Percentiles rank a stretch among this genome's conserved stretches.
phyloP scores from a whole-genome alignment of 2,797 vertebrate genomes.

The Rhabdophis nuchalis region DNA sequence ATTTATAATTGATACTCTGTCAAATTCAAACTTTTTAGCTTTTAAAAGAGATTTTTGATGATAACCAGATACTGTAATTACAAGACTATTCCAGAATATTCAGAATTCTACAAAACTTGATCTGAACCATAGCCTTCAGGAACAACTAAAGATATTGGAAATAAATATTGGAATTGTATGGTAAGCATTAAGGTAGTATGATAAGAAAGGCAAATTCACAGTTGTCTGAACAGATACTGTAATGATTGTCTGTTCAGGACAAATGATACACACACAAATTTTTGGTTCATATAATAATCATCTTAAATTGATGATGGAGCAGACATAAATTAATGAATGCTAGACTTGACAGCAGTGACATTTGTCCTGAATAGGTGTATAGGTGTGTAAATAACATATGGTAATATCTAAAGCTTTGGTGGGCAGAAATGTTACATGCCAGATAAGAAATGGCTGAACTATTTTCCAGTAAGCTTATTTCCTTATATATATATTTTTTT shows the following conservation, averaged over 20 bases:
- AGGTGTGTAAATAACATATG: not conserved
- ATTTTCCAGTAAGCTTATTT: not conserved
- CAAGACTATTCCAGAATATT: not conserved
- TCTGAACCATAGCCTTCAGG: not conserved
- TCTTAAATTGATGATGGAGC: not conserved
- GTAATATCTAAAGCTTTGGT: not conserved
- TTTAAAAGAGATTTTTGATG: not conserved
- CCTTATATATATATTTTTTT: constrained; percentile 25
- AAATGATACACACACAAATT: not conserved
- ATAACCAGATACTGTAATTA: not conserved
- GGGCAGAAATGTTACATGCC: not conserved
- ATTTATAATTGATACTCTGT: not conserved
- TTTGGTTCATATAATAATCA: not conserved
- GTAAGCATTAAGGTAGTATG: not conserved
- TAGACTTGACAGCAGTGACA: not conserved
- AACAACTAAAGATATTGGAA: not conserved
- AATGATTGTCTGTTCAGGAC: not conserved
- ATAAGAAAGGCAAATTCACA: not conserved
- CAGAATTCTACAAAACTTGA: not conserved
- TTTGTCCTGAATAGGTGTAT: not conserved
- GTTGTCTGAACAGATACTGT: not conserved
- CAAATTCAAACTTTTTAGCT: not conserved
- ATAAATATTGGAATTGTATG: not conserved
- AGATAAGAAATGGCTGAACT: not conserved
- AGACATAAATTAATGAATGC: not conserved